These are phyloP conservation scores for Gallinago undulata DNA, from an alignment of 2,113 vertebrate genomes.

Conservation along the genomic window DNA sequence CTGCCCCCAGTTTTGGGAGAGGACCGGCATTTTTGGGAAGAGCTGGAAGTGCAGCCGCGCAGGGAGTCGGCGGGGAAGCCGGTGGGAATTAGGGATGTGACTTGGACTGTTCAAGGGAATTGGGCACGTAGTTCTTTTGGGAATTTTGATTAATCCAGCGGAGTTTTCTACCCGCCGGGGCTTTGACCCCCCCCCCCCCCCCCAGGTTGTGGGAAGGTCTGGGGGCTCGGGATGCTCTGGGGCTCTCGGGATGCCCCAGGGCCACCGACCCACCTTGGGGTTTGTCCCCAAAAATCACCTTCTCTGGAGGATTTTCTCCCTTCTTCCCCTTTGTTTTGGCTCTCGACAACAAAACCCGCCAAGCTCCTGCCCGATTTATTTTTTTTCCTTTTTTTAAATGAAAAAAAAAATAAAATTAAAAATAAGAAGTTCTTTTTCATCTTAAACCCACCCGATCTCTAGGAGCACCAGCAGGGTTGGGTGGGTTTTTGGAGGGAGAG, in stretches of 20 bases:
- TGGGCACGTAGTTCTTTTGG: accelerated
- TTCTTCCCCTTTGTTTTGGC: background rate
- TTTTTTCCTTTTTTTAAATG: background rate
- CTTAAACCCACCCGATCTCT: background rate
- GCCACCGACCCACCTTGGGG: accelerated
- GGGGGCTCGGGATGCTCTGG: accelerated
- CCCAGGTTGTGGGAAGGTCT: background rate
- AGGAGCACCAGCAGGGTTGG: background rate
- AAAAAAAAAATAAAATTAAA: no score
- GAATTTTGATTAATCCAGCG: background rate
- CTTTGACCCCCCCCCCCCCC: no score
- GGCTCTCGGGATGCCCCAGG: background rate
- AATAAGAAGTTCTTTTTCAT: background rate
- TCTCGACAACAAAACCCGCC: background rate
- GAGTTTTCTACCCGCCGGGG: background rate
- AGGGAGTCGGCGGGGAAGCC: accelerated
- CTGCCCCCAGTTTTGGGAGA: background rate
- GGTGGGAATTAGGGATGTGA: background rate
- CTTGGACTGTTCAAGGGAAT: background rate
- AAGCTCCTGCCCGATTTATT: no score
- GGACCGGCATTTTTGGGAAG: background rate
- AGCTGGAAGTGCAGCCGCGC: accelerated
- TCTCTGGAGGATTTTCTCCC: background rate
- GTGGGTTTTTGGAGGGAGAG: background rate
- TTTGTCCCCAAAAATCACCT: background rate